Evolutionary conservation across 2,797 vertebrate species (phyloP), one percentile per base, ranked within the genome.

Genomic region (Cuculus canorus): DNA sequence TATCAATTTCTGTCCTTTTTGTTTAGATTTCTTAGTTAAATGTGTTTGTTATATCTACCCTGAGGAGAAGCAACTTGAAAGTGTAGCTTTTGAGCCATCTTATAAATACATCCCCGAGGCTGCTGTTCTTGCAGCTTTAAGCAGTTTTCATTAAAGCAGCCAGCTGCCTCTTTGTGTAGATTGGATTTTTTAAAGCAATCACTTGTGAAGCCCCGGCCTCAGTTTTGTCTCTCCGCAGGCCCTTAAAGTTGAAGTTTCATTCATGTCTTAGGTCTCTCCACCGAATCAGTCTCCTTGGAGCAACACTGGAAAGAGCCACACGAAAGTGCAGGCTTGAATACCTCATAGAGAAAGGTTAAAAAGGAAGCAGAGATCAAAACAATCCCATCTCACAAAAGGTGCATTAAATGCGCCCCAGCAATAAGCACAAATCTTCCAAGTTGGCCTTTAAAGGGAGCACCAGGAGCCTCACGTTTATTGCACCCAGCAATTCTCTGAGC

Each of bases 121-220:
- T 97, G 97, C 93, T 69, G 96, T 94, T 97, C 96, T 97, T 95
- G 95, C 95, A 95, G 97, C 97, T 98, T 96, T 96, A 97, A 97
- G 97, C 96, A 96, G 96, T 97, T 98, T 98, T 97, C 97, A 98
- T 98, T 98, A 98, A 97, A 97, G 95, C 95, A 95, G 96, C 96
- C 97, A 98, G 97, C 97, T 98, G 97, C 97, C 95, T 98, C 97
- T 98, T 98, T 98, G 98, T 98, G 95, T 95, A 94, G 90, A 95
- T 90, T 97, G 96, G 96, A 91, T 97, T 97, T 93, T 94, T 97
- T 95, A 73, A 97, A 98, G 96, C 97, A 96, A 96, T 94, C 94
- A 90, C 95, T 97, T 96, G 95, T 97, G 96, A 97, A 97, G 94
- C 91, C 73, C 66, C 87, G 96, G 96, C 97, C 97, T 97, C 97